These are phyloP conservation scores for Drosophila orena DNA, from an alignment of 1,140 invertebrate species.

Conservation along the genomic window DNA sequence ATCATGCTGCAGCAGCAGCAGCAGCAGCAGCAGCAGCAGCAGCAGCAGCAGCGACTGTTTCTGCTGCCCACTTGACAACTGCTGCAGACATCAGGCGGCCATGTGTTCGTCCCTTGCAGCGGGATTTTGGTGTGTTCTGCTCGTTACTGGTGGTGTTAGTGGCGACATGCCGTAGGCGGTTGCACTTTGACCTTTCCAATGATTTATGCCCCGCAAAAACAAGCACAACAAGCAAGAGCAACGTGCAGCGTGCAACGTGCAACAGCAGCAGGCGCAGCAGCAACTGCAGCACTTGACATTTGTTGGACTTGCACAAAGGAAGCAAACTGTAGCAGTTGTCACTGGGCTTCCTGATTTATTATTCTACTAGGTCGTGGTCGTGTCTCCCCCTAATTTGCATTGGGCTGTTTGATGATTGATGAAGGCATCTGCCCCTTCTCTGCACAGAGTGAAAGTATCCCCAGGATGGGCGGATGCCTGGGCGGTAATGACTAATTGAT, in stretches of 20 bases:
- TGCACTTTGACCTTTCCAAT: slow-evolving; percentile 68
- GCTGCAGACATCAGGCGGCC: slow-evolving; percentile 59
- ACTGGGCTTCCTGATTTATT: slow-evolving; percentile 33
- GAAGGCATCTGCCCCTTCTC: slow-evolving; percentile 12
- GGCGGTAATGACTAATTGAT: slow-evolving; percentile 38
- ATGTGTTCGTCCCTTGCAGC: slow-evolving; percentile 41
- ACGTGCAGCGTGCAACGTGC: slow-evolving; percentile 15
- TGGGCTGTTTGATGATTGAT: slow-evolving; percentile 22
- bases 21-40: slow-evolving; percentile 13
- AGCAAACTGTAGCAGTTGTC: slow-evolving; percentile 53
- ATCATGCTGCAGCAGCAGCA: slow-evolving; percentile 49
- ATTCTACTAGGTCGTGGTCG: slow-evolving; percentile 8
- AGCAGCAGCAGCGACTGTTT: slow-evolving; percentile 15
- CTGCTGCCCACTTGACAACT: slow-evolving; percentile 59
- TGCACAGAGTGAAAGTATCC: slow-evolving; percentile 59
- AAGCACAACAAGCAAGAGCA: slow-evolving; percentile 12
- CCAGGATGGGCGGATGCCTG: slow-evolving; percentile 19
- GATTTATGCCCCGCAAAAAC: slow-evolving; percentile 55
- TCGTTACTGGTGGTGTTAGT: slow-evolving; percentile 5
- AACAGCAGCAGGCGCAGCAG: slow-evolving; percentile 6
- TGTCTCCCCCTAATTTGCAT: slow-evolving; percentile 22
- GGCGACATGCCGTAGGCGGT: slow-evolving; percentile 50
- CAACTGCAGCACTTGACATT: slow-evolving; percentile 61
- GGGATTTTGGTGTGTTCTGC: slow-evolving; percentile 1
- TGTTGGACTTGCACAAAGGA: slow-evolving; percentile 28